These are phyloP conservation scores for Cryptus viduatorius DNA, from an alignment of 2,888 invertebrate genomes.

Conservation along the genomic window DNA sequence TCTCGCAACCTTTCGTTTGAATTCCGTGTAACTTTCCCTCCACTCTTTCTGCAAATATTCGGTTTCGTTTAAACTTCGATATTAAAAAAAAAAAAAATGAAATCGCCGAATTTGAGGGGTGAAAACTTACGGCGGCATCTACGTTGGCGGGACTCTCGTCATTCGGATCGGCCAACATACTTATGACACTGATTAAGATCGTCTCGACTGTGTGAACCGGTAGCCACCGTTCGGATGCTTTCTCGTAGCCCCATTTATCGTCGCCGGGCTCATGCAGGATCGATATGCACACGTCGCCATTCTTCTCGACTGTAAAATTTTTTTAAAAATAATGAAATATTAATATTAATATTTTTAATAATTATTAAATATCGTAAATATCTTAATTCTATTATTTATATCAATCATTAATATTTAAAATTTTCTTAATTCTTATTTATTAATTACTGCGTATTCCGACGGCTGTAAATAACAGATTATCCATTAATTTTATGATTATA, in stretches of 20 bases:
- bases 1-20: conserved; percentile 98
- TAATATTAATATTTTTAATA: too few relatives aligned
- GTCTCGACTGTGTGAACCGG: conserved; percentile 99
- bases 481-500: too few relatives aligned
- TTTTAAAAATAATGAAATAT: neutral
- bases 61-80: conserved; percentile 32
- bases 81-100: neutral
- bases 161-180: conserved; percentile 99
- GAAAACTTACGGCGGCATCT: conserved; percentile 96
- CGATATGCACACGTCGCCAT: conserved; percentile 99
- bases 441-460: too few relatives aligned
- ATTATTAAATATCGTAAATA: too few relatives aligned
- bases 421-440: too few relatives aligned
- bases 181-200: conserved; percentile 99
- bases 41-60: conserved; percentile 95
- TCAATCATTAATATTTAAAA: too few relatives aligned
- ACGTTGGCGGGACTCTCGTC: conserved; percentile 99
- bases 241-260: conserved; percentile 99
- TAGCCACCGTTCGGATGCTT: conserved; percentile 98
- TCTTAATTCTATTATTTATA: too few relatives aligned
- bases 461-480: too few relatives aligned
- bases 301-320: conserved; percentile 93
- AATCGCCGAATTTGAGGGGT: neutral
- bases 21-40: conserved; percentile 98
- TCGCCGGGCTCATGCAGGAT: conserved; percentile 99